These are phyloP conservation scores for Octonoba sinensis DNA, from an alignment of 2,888 invertebrate species.

Conservation along the genomic window DNA sequence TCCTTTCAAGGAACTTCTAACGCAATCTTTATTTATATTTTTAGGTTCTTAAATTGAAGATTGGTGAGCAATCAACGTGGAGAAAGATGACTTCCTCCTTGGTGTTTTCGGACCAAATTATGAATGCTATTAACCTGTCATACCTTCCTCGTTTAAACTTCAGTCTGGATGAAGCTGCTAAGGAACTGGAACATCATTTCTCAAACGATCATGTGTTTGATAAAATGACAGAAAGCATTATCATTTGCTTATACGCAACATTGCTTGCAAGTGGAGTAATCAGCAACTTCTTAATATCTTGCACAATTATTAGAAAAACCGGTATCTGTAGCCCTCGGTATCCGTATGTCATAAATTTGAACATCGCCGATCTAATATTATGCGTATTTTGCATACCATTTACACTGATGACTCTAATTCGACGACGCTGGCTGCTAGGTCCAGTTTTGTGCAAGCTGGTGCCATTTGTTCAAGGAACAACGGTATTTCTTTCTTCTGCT, in stretches of 20 bases:
- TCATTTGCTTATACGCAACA: conserved; percentile 69
- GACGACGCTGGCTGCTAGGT: conserved; percentile 75
- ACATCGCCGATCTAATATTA: conserved; percentile 75
- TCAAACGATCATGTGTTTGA: conserved; percentile 62
- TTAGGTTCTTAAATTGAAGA: no score
- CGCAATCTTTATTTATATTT: no score
- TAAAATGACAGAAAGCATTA: conserved; percentile 67
- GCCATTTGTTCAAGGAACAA: conserved; percentile 76
- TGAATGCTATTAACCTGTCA: conserved; percentile 20
- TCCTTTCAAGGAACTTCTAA: no score
- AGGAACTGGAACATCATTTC: conserved; percentile 40
- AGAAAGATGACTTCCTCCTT: no score
- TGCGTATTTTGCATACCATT: conserved; percentile 77
- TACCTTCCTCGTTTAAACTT: conserved; percentile 44
- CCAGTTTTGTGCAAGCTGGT: conserved; percentile 75
- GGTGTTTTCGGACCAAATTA: background rate
- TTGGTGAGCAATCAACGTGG: no score
- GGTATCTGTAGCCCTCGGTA: conserved; percentile 68
- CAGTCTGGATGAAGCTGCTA: conserved; percentile 52
- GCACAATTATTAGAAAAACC: conserved; percentile 68
- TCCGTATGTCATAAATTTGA: conserved; percentile 76
- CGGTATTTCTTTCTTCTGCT: conserved; percentile 74
- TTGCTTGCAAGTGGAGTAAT: conserved; percentile 70
- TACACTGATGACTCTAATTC: conserved; percentile 74
- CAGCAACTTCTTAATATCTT: conserved; percentile 70